A percentile compares a stretch with the other conserved stretches of the same genome.
phyloP scores from a whole-genome alignment of 1,140 invertebrate species.

The Bombus haemorrhoidalis region DNA sequence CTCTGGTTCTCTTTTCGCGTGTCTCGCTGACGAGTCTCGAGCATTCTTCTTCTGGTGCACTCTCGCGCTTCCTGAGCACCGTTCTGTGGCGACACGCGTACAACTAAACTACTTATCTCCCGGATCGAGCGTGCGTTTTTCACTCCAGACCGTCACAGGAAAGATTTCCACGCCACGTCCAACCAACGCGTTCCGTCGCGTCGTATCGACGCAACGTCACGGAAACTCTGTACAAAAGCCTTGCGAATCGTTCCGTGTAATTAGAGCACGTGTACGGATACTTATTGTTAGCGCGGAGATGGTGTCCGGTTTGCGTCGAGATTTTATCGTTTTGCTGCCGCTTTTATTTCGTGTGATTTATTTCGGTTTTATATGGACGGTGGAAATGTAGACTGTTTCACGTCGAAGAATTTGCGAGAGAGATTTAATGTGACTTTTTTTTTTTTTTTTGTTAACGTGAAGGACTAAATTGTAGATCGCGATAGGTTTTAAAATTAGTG shows the following conservation, averaged over 20 bases:
- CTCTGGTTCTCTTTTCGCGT: constrained; percentile 42
- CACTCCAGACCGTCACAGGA: constrained; percentile 17
- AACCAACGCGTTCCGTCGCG: background rate
- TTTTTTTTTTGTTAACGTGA: too few species aligned
- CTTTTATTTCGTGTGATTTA: background rate
- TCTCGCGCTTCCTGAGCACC: constrained; percentile 57
- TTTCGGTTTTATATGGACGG: too few species aligned
- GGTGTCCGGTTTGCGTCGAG: background rate
- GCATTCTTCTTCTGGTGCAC: constrained; percentile 64
- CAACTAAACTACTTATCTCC: constrained; percentile 73
- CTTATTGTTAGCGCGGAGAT: constrained; percentile 5
- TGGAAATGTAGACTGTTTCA: too few species aligned
- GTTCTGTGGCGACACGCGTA: constrained; percentile 66
- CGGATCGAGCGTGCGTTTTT: constrained; percentile 31
- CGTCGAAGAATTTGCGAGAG: too few species aligned
- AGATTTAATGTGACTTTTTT: too few species aligned
- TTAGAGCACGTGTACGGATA: constrained; percentile 59
- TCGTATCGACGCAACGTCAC: background rate
- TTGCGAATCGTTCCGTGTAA: constrained; percentile 55
- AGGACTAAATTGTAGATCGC: too few species aligned
- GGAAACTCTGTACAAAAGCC: constrained; percentile 51
- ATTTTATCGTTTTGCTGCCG: background rate
- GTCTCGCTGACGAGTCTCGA: constrained; percentile 70
- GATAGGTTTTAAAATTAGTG: too few species aligned
- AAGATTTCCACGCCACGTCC: constrained; percentile 60